Conservation (phyloP, 2,797 vertebrate species). For the Enteromius fasciolatus region DNA sequence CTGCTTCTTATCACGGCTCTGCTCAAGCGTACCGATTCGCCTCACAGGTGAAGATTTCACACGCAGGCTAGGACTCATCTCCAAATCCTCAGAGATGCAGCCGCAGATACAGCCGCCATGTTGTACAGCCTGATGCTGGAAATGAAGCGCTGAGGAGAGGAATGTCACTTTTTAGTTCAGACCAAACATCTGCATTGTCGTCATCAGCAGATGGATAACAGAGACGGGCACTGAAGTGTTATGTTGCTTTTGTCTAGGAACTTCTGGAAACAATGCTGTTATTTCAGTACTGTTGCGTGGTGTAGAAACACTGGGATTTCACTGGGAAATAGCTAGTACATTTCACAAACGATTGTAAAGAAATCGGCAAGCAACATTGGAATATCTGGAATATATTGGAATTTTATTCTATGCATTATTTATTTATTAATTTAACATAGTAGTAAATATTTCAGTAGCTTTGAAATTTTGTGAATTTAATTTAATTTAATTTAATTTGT, state of each 20-base stretch:
- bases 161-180: constrained; percentile 1
- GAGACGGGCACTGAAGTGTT: neutral
- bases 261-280: neutral
- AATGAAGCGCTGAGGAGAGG: neutral
- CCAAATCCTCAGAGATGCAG: constrained; percentile 39
- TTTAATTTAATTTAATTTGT: no score
- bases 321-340: neutral
- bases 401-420: no score
- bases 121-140: neutral
- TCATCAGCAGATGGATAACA: neutral
- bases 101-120: neutral
- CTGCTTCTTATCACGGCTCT: constrained; percentile 34
- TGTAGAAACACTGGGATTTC: neutral
- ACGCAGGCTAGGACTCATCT: constrained; percentile 36
- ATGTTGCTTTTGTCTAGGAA: neutral
- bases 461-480: neutral
- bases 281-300: no score
- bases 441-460: neutral
- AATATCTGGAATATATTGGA: neutral
- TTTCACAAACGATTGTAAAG: neutral
- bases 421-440: no score
- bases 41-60: constrained; percentile 44
- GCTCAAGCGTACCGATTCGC: constrained; percentile 32
- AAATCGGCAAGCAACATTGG: neutral
- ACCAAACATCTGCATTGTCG: neutral